Evolutionary conservation across 2,888 invertebrate species (phyloP).

Genomic region (Rhagophthalmus giganteus): DNA sequence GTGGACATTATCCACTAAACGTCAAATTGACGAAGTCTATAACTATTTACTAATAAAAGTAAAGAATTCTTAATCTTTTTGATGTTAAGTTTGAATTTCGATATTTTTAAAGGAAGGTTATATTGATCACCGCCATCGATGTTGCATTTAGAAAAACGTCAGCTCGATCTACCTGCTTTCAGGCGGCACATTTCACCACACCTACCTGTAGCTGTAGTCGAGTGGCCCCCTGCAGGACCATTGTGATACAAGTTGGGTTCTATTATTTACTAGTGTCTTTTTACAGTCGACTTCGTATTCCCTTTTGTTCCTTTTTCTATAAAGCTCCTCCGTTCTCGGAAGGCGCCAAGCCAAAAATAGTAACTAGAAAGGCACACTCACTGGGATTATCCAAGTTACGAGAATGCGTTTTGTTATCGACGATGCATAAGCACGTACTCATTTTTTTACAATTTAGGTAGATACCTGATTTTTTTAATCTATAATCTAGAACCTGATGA

Average conservation of each 20-base stretch:
- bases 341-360: slow-evolving; percentile 41
- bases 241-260: slow-evolving; percentile 39
- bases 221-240: slow-evolving; percentile 46
- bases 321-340: slow-evolving; percentile 42
- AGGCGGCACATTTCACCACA: slow-evolving; percentile 16
- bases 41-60: too few relatives aligned
- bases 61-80: too few relatives aligned
- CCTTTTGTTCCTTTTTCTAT: slow-evolving; percentile 42
- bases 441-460: too few relatives aligned
- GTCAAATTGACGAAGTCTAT: too few relatives aligned
- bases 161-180: slow-evolving; percentile 13
- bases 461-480: too few relatives aligned
- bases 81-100: too few relatives aligned
- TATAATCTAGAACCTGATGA: too few relatives aligned
- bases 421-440: not conserved
- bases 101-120: too few relatives aligned
- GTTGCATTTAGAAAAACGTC: slow-evolving; percentile 5
- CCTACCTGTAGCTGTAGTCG: slow-evolving; percentile 35
- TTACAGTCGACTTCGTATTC: slow-evolving; percentile 44
- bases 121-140: too few relatives aligned
- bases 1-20: too few relatives aligned
- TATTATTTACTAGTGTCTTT: slow-evolving; percentile 47
- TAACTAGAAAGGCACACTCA: slow-evolving; percentile 11
- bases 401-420: slow-evolving; percentile 1
- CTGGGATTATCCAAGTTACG: slow-evolving; percentile 15